Conservation (phyloP, 2,888 invertebrate genomes). For the Pardosa pseudoannulata region DNA sequence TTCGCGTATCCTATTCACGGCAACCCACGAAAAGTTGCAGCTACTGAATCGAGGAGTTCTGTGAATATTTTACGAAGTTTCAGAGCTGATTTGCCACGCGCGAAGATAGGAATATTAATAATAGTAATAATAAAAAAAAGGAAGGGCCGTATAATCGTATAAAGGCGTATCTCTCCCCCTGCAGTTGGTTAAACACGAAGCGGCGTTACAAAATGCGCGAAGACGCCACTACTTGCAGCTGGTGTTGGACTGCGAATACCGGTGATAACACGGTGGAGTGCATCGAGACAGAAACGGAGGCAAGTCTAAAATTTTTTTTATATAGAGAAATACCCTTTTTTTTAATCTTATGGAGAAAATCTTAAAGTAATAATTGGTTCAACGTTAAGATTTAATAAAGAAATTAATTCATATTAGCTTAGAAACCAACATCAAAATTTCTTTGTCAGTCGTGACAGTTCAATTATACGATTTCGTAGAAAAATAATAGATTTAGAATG, state of each 20-base stretch:
- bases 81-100: neutral
- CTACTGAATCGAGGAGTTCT: neutral
- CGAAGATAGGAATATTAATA: neutral
- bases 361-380: no score
- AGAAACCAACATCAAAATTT: no score
- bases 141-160: neutral
- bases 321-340: no score
- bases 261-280: constrained; percentile 28
- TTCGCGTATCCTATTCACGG: neutral
- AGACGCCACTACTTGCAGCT: constrained; percentile 33
- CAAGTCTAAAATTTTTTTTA: neutral
- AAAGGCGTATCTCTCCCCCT: no score
- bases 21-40: neutral
- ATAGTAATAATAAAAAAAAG: no score
- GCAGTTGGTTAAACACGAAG: neutral
- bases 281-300: neutral
- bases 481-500: no score
- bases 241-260: constrained; percentile 29
- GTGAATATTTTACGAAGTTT: neutral
- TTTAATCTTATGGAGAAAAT: no score
- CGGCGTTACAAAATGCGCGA: constrained; percentile 17
- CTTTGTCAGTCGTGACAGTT: no score
- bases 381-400: no score
- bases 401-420: no score
- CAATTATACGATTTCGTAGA: no score